Conservation (phyloP, 2,797 vertebrate genomes). For the Acanthurus tractus region DNA sequence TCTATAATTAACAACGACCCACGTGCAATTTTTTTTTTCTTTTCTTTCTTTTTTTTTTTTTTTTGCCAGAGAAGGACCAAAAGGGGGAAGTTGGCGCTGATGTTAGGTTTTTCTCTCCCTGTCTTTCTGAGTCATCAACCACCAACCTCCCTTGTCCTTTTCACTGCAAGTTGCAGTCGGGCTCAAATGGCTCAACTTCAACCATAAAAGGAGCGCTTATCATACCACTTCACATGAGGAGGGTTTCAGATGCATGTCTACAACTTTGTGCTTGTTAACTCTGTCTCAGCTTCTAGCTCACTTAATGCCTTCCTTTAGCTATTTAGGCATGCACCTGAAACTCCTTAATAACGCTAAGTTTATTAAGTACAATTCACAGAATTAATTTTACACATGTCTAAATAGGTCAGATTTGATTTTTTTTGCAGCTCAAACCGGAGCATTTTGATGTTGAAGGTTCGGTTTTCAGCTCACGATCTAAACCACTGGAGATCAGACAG, state of each 20-base stretch:
- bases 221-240: constrained; percentile 58
- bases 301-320: constrained; percentile 27
- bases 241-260: constrained; percentile 55
- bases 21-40: constrained; percentile 33
- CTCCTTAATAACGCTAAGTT: constrained; percentile 10
- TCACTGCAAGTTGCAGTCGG: constrained; percentile 36
- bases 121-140: constrained; percentile 55
- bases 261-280: constrained; percentile 52
- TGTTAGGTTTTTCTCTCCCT: constrained; percentile 27
- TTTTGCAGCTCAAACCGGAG: not conserved
- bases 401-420: constrained; percentile 15
- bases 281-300: constrained; percentile 42
- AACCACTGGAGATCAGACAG: not conserved
- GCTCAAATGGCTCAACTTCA: constrained; percentile 53
- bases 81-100: constrained; percentile 24
- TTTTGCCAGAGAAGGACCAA: constrained; percentile 23
- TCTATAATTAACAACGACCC: constrained; percentile 65
- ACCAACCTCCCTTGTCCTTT: constrained; percentile 40
- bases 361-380: not conserved
- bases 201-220: constrained; percentile 78
- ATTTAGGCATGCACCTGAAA: constrained; percentile 31
- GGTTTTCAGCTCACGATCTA: not conserved
- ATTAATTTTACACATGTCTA: constrained; percentile 7
- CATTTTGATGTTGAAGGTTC: not conserved
- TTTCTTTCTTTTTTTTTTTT: not conserved